Evolutionary conservation across 2,113 vertebrate genomes (phyloP).

Genomic region (Gallinago undulata): DNA sequence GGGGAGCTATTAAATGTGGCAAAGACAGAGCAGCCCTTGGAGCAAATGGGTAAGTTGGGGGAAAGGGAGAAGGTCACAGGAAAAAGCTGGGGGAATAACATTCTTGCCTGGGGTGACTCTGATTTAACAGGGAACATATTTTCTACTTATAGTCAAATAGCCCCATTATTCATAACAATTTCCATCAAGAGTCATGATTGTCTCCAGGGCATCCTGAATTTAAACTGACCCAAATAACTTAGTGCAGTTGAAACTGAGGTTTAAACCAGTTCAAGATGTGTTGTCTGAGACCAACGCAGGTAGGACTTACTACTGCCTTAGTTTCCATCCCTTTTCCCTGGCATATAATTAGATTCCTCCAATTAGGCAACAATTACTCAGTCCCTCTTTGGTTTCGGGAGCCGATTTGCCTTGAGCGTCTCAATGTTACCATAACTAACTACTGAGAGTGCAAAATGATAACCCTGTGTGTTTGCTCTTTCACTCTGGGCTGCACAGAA

Average conservation of each 20-base stretch:
- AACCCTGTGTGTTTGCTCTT: not conserved
- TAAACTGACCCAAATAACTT: conserved; percentile 58
- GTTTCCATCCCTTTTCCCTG: not conserved
- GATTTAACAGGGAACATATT: conserved; percentile 54
- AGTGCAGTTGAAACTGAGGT: not conserved
- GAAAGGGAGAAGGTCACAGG: conserved; percentile 20
- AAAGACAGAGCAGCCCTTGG: not conserved
- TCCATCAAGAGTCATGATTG: conserved; percentile 46
- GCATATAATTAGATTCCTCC: not conserved
- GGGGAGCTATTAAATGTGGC: not conserved
- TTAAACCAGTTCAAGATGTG: conserved; percentile 19
- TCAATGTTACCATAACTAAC: not conserved
- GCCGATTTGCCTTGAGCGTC: not conserved
- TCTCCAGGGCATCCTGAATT: conserved; percentile 53
- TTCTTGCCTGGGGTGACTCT: conserved; percentile 42
- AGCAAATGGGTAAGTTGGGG: not conserved
- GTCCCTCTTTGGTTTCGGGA: not conserved
- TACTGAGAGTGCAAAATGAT: not conserved
- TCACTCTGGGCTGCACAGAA: not conserved
- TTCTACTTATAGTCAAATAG: conserved; percentile 49
- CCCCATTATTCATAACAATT: conserved; percentile 48
- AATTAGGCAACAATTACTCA: not conserved
- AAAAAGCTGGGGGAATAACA: conserved; percentile 11
- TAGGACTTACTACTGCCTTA: not conserved
- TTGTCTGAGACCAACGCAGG: not conserved